A percentile compares a stretch with the other conserved stretches of the same genome.
phyloP scores from a whole-genome alignment of 2,113 vertebrate genomes.

The Neotragus pygmaeus region DNA sequence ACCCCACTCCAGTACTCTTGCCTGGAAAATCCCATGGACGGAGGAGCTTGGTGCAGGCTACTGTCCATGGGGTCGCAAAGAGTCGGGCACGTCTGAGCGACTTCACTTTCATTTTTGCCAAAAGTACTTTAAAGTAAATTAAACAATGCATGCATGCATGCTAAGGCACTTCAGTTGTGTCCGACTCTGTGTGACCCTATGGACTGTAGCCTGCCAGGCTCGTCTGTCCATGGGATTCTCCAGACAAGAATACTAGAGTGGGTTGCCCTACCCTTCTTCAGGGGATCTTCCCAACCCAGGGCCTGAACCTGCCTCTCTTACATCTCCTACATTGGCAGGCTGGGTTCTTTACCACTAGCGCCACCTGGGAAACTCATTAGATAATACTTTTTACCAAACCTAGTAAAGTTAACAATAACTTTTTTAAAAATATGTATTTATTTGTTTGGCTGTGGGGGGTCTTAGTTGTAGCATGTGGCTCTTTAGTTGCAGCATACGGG shows the following conservation, averaged over 20 bases:
- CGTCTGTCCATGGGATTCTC: not conserved
- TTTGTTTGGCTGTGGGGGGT: not conserved
- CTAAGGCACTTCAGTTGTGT: not conserved
- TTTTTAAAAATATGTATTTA: accelerated
- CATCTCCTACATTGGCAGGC: not conserved
- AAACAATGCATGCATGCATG: not conserved
- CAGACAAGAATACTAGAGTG: not conserved
- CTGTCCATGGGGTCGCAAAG: too few relatives aligned
- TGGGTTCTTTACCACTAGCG: not conserved
- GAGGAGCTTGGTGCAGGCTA: too few relatives aligned
- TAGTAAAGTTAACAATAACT: not conserved
- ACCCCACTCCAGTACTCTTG: too few relatives aligned
- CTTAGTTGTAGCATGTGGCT: not conserved
- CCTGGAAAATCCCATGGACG: too few relatives aligned
- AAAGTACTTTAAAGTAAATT: not conserved
- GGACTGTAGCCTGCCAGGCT: not conserved
- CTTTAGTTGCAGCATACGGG: not conserved
- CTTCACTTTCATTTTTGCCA: not conserved
- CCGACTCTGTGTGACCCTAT: not conserved
- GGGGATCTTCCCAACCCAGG: not conserved
- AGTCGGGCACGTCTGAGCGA: too few relatives aligned
- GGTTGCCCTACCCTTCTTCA: not conserved
- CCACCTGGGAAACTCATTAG: not conserved
- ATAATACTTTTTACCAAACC: not conserved
- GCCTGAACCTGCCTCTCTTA: not conserved